These are phyloP conservation scores for Melopsittacus undulatus DNA, from an alignment of 2,797 vertebrate species.

Conservation along the genomic window DNA sequence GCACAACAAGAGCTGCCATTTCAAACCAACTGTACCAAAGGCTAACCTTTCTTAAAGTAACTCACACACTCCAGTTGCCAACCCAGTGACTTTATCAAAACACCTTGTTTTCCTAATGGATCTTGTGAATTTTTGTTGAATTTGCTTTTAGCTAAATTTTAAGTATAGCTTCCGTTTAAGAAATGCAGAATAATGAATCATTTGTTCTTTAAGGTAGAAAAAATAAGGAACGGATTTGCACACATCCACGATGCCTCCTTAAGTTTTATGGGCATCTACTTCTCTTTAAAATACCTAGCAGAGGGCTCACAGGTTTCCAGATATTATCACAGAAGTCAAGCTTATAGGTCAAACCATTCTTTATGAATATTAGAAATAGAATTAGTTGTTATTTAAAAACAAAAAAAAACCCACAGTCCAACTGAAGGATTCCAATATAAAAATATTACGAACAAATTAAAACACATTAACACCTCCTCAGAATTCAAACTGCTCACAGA, in stretches of 20 bases:
- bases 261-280: constrained; percentile 17
- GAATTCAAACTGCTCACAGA: background rate
- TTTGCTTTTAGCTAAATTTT: background rate
- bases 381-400: constrained; percentile 23
- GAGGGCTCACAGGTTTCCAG: constrained; percentile 32
- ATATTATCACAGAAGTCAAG: background rate
- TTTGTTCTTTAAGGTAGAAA: background rate
- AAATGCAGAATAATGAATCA: background rate
- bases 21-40: background rate
- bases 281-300: constrained; percentile 24
- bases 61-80: background rate
- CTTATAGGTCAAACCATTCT: constrained; percentile 16
- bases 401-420: background rate
- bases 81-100: background rate
- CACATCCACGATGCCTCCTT: background rate
- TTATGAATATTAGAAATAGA: constrained; percentile 30
- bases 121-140: background rate
- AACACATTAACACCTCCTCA: background rate
- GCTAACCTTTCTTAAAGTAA: background rate
- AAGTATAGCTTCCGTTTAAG: background rate
- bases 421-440: background rate
- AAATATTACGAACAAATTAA: constrained; percentile 4
- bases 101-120: background rate
- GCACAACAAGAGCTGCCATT: background rate
- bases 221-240: background rate